Evolutionary conservation across 1,140 invertebrate species (phyloP).

Genomic region (Pollicipes pollicipes): DNA sequence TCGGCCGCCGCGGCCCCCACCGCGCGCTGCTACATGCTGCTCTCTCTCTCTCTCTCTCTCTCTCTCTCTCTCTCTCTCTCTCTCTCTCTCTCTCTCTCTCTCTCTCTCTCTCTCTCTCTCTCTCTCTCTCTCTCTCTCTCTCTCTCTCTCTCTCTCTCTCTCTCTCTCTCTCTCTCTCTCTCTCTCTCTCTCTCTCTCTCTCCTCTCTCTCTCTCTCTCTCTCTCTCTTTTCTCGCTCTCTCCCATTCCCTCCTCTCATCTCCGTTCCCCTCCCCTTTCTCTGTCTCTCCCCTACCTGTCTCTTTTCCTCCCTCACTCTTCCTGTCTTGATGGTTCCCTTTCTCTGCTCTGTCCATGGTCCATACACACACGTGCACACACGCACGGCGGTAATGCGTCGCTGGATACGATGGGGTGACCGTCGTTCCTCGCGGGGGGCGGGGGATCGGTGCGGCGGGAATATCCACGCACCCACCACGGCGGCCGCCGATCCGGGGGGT

Average conservation of each 20-base stretch:
- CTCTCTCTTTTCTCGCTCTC: conserved; percentile 4
- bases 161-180: conserved; percentile 10
- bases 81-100: neutral
- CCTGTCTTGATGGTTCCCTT: too few relatives aligned
- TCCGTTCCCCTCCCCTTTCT: conserved; percentile 3
- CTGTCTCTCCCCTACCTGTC: neutral
- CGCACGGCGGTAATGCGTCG: too few relatives aligned
- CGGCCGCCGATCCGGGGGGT: too few relatives aligned
- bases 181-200: conserved; percentile 11
- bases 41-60: conserved; percentile 9
- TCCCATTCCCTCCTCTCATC: neutral
- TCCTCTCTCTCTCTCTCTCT: neutral
- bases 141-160: conserved; percentile 1
- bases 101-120: conserved; percentile 3
- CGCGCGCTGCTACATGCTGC: too few relatives aligned
- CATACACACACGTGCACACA: too few relatives aligned
- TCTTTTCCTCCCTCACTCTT: too few relatives aligned
- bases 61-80: conserved; percentile 7
- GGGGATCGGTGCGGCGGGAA: too few relatives aligned
- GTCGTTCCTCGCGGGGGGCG: too few relatives aligned
- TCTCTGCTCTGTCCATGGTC: too few relatives aligned
- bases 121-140: conserved; percentile 6
- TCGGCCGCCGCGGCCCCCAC: too few relatives aligned
- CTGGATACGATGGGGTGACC: too few relatives aligned
- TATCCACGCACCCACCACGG: too few relatives aligned